Evolutionary conservation across 2,888 invertebrate species (phyloP), one percentile per base, ranked within the genome.

Genomic region (Mycogona germanica): DNA sequence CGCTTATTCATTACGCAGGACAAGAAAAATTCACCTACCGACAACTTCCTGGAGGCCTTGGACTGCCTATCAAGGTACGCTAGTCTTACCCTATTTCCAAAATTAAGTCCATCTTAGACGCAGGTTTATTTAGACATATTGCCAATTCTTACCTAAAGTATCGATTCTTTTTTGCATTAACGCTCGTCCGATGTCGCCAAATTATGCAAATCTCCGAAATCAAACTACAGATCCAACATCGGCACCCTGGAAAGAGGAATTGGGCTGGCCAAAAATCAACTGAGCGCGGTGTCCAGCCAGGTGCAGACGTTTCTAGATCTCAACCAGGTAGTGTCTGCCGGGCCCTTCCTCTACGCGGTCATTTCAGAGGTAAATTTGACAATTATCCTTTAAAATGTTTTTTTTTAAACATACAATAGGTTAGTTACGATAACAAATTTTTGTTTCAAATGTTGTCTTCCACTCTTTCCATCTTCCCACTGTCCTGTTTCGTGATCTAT

Each of bases 281-380:
- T 82, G 23, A 75, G 75, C 52, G 79, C 81, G 0, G 76, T 87
- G 51, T 84, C 81, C 55, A 76, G 78, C 61, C 82, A 86, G 61
- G 87, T 88, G 14, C 84, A 88, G 68, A 76, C 77, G 57, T 80
- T 87, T 55, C 73, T 93, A 28, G 84, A 87, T 62, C 81, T 83
- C 67, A 80, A 82, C 60, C 80, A 80, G 64, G 78, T 95, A n/a
- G 79, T 81, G 55, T 82, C 83, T 25, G 84, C 89, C 0, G 93
- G 93, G 0, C 86, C 91, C 1, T 93, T 92, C 69, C 78, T 87
- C 42, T 92, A 92, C 68, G 82, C 86, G 60, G 79, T 86, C 37
- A 75, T 95, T 50, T 82, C 82, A 60, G 89, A 91, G 73, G 87
- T 87, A 62, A 66, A n/a, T n/a, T n/a, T n/a, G n/a, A n/a, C n/a